phyloP scores from a whole-genome alignment of 1,140 invertebrate genomes.

The Agraylea sexmaculata region DNA sequence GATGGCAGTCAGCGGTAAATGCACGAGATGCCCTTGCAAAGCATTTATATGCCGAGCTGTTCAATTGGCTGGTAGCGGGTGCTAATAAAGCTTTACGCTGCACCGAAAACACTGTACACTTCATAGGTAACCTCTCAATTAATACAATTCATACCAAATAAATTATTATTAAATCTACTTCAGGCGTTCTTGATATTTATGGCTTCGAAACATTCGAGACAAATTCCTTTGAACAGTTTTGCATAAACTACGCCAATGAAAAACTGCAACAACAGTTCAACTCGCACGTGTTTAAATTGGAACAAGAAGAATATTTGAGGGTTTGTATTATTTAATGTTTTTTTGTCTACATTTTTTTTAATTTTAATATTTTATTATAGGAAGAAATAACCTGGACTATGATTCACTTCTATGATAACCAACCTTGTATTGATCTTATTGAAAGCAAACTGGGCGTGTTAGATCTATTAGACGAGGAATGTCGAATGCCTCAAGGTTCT shows the following conservation, averaged over 20 bases:
- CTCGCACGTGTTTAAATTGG: conserved; percentile 95
- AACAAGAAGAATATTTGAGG: conserved; percentile 93
- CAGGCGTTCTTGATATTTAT: conserved; percentile 95
- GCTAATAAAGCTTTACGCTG: conserved; percentile 71
- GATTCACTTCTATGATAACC: conserved; percentile 98
- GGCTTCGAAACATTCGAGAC: conserved; percentile 97
- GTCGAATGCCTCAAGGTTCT: conserved; percentile 85
- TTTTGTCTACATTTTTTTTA: background rate
- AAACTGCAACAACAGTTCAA: conserved; percentile 99
- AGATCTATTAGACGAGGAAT: conserved; percentile 94
- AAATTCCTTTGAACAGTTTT: conserved; percentile 99
- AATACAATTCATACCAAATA: conserved; percentile 11
- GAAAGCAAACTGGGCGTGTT: conserved; percentile 92
- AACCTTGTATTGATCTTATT: conserved; percentile 96
- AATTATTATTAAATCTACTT: conserved; percentile 35
- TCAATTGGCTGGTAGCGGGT: conserved; percentile 84
- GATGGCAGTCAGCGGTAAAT: conserved; percentile 55
- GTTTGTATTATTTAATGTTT: conserved; percentile 16
- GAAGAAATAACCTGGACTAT: conserved; percentile 98
- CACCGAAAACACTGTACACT: conserved; percentile 37
- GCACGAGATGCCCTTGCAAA: conserved; percentile 91
- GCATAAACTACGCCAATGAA: conserved; percentile 99
- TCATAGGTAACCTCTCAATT: conserved; percentile 34
- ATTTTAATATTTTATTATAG: conserved; percentile 24
- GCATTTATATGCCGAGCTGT: conserved; percentile 87